phyloP scores from a whole-genome alignment of 2,797 vertebrate genomes.

The Gorsachius magnificus region DNA sequence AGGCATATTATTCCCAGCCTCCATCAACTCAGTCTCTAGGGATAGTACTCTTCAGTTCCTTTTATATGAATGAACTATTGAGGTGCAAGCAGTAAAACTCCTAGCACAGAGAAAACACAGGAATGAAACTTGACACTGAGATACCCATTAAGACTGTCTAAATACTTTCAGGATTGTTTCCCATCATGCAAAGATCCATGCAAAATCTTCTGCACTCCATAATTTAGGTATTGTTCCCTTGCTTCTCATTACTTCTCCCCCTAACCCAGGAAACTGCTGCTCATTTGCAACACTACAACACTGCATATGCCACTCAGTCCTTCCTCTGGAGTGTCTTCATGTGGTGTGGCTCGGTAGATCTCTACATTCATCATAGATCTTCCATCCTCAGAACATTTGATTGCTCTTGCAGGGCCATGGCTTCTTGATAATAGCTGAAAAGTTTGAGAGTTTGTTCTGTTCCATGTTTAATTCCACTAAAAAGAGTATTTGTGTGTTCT shows the following conservation, averaged over 20 bases:
- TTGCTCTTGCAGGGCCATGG: background rate
- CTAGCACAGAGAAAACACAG: background rate
- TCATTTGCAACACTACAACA: background rate
- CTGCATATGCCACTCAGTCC: background rate
- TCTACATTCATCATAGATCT: fast-evolving
- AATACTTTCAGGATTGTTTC: background rate
- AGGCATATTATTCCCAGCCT: background rate
- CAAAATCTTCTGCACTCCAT: background rate
- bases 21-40: background rate
- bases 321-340: background rate
- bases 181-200: background rate
- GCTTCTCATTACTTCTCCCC: background rate
- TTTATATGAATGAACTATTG: background rate
- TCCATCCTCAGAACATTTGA: background rate
- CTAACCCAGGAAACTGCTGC: background rate
- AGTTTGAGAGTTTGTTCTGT: background rate
- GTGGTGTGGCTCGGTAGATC: background rate
- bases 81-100: background rate
- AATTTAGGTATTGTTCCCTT: background rate
- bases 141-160: background rate
- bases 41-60: background rate
- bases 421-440: background rate
- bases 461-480: background rate
- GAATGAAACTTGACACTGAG: background rate
- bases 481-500: background rate